Conservation (phyloP, 2,888 invertebrate species). For the Nemurella pictetii region DNA sequence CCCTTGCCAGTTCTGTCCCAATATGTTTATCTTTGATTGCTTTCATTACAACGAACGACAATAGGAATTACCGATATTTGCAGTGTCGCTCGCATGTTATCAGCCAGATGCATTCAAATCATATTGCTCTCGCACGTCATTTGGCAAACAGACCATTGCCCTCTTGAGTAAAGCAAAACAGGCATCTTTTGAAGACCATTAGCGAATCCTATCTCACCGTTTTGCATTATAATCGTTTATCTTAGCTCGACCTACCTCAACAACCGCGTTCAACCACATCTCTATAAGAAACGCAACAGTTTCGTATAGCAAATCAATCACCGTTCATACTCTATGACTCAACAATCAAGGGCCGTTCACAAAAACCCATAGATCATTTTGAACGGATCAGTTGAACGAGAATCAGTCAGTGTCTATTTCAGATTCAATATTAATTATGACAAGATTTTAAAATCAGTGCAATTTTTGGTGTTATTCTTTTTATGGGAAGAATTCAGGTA, state of each 20-base stretch:
- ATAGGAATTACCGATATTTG: not conserved
- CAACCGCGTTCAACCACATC: no score
- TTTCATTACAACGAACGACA: not conserved
- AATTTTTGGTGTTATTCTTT: no score
- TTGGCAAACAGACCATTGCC: not conserved
- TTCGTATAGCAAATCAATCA: no score
- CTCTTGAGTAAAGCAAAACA: not conserved
- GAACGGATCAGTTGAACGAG: no score
- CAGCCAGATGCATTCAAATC: not conserved
- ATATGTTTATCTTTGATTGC: not conserved
- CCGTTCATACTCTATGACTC: no score
- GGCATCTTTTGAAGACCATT: not conserved
- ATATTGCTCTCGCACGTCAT: not conserved
- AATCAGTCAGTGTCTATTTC: no score
- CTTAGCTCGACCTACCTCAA: not conserved
- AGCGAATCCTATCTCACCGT: not conserved
- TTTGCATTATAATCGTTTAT: not conserved
- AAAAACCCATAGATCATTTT: no score
- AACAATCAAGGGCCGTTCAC: no score
- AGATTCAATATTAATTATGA: no score
- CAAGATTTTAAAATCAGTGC: no score
- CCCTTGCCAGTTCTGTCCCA: not conserved
- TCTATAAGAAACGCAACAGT: not conserved
- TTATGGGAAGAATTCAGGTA: no score
- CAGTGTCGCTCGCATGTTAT: not conserved